Base-by-base conservation (phyloP, 2,797 vertebrate species). In the Phrynocephalus guinanensis region DNA sequence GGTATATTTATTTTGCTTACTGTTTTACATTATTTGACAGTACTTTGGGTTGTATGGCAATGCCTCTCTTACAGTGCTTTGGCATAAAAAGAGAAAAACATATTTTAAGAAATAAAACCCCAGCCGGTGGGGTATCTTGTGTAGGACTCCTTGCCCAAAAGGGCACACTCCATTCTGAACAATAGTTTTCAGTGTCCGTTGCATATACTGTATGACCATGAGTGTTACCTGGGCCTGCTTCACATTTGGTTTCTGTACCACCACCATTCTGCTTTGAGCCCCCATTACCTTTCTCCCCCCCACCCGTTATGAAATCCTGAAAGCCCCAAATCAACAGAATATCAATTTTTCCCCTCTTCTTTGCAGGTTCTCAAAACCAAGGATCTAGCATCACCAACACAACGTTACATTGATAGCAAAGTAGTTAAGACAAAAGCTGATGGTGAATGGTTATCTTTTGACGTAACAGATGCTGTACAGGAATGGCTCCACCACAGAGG, bases 381-480 rank as follows among this genome's bases (percentile, higher is more conserved):
- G 96, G 98, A 98, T 78, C 93, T 97, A 90, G 96, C 98, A 0
- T 99, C 98, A 3, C 98, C 98, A 73, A 98, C 97, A 13, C 99
- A 99, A 91, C 97, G 99, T 83, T 99, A 99, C 94, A 99, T 99
- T 0, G 98, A 99, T 96, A 99, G 99, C 96, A 98, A 98, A 94
- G 99, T 99, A 26, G 98, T 99, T 83, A 98, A 97, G 85, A 99
- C 98, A 6, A 97, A 97, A 94, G 97, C 97, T 0, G 98, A 99
- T 91, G 98, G 98, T 5, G 99, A 99, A 91, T 99, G 99, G 99
- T 95, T 99, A 30, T 98, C 98, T n/a, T 99, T 99, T 78, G 99
- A 99, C 16, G 99, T 99, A 91, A 99, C 99, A 0, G 98, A 99
- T 44, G 97, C 98, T 1, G 98, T 99, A 87, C 98, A 98, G 1